Conservation (phyloP, 1,140 invertebrate species). For the Plodia interpunctella region DNA sequence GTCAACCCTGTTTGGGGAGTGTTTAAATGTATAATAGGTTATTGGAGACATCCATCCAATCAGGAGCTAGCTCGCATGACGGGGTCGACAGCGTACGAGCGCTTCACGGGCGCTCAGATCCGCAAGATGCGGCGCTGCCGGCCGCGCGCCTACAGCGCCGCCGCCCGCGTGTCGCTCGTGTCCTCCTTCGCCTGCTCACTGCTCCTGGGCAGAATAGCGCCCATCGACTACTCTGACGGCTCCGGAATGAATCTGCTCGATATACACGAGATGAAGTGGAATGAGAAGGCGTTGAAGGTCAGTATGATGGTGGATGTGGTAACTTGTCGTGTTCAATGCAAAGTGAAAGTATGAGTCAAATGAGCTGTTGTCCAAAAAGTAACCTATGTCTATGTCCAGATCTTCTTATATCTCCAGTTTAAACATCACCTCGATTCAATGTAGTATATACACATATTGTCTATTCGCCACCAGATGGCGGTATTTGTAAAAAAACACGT, state of each 20-base stretch:
- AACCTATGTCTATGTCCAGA: no score
- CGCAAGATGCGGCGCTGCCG: slow-evolving; percentile 88
- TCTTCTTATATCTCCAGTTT: no score
- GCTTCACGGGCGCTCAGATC: slow-evolving; percentile 96
- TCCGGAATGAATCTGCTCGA: slow-evolving; percentile 98
- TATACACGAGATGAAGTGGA: slow-evolving; percentile 89
- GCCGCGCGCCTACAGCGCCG: slow-evolving; percentile 86
- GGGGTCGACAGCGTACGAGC: slow-evolving; percentile 94
- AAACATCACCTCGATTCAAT: no score
- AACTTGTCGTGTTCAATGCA: no score
- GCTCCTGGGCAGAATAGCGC: slow-evolving; percentile 92
- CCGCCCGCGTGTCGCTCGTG: slow-evolving; percentile 93
- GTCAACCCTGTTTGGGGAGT: no score
- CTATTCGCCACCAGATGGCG: no score
- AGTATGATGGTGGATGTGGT: slow-evolving; percentile 13
- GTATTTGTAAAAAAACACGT: no score
- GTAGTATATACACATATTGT: no score
- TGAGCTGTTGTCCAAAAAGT: no score
- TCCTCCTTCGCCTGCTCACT: slow-evolving; percentile 95
- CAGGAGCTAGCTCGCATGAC: slow-evolving; percentile 89
- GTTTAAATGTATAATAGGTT: no score
- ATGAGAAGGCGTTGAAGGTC: slow-evolving; percentile 83
- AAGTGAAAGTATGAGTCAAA: no score
- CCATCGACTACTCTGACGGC: slow-evolving; percentile 94
- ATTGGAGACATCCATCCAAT: no score